Base-by-base conservation (phyloP, 2,888 invertebrate species). In the Drosophila diplacantha region DNA sequence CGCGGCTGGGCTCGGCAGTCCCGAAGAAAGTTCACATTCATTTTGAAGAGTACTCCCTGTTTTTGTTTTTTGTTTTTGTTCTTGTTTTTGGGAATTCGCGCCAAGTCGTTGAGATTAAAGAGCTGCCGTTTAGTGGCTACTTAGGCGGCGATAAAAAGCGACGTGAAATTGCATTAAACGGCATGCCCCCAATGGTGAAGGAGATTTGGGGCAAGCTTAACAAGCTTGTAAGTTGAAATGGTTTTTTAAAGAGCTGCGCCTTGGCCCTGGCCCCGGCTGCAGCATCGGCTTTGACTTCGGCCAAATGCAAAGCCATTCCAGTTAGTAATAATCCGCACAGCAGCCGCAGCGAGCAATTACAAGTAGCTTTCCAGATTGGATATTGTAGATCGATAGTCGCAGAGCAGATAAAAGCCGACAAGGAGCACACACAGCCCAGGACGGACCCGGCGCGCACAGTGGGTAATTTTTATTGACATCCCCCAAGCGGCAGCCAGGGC, bases 111-210 rank as follows among this genome's bases (percentile, higher is more conserved):
- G 72, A 80, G 80, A 81, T 83, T 80, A 80, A 83, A 83, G 82
- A 81, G 83, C 79, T 80, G 83, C 83, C 83, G 83, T 80, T 80
- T 80, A 80, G 80, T 83, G 83, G 76, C 80, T 83, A 83, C 83
- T 80, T 80, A 80, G 71, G 61, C 81, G 60, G 74, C 77, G 83
- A 78, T 82, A 82, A 82, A 82, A 77, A 61, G 49, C 78, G 77
- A 78, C 78, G 83, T 78, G 78, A 82, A 78, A 78, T 78, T 82
- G 83, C 81, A 80, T 82, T 80, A 72, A 78, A 57, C 55, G 69
- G 70, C 70, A 53, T 69, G 70, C 56, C 62, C 61, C 56, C 65
- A 65, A 55, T 65, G 65, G 65, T 51, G 64, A 24, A 55, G 44
- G 18, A 65, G 81, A 78, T 78, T 78, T 83, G 81, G 78, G 79